Evolutionary conservation across 2,888 invertebrate genomes (phyloP).

Genomic region (Cataglyphis cursor): DNA sequence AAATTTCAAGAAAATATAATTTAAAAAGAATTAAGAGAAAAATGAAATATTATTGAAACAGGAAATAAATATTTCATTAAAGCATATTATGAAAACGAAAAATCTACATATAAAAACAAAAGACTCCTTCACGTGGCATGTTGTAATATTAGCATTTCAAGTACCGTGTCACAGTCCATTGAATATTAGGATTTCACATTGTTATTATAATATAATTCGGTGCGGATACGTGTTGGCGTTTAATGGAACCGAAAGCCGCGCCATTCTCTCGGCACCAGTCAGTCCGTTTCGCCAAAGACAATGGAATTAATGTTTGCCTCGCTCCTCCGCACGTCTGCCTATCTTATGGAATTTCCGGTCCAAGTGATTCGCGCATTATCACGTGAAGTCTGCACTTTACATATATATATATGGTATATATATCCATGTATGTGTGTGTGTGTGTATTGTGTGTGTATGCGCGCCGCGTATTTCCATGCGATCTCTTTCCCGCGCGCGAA

Average conservation of each 20-base stretch:
- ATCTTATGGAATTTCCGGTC: slow-evolving; percentile 60
- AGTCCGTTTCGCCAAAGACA: slow-evolving; percentile 65
- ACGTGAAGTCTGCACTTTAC: slow-evolving; percentile 38
- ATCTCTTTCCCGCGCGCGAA: slow-evolving; percentile 38
- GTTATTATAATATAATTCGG: slow-evolving; percentile 55
- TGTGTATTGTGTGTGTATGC: background rate
- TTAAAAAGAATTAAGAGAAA: background rate
- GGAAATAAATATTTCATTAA: slow-evolving; percentile 1
- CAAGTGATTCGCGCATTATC: slow-evolving; percentile 57
- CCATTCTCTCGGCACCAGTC: slow-evolving; percentile 56
- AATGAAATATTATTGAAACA: background rate
- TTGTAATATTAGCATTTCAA: slow-evolving; percentile 52
- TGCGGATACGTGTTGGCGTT: slow-evolving; percentile 68
- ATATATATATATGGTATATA: background rate
- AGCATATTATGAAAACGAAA: background rate
- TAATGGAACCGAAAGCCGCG: slow-evolving; percentile 61
- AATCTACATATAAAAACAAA: slow-evolving; percentile 35
- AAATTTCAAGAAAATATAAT: background rate
- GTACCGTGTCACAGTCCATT: slow-evolving; percentile 50
- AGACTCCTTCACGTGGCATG: slow-evolving; percentile 1
- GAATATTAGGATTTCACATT: slow-evolving; percentile 56
- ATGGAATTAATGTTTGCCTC: slow-evolving; percentile 75
- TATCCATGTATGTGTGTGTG: background rate
- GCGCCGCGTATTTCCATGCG: slow-evolving; percentile 5
- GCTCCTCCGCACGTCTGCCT: slow-evolving; percentile 63